A percentile compares a stretch with the other conserved stretches of the same genome.
Conservation (phyloP, 2,888 invertebrate genomes). For the Isotomurus palustris region DNA sequence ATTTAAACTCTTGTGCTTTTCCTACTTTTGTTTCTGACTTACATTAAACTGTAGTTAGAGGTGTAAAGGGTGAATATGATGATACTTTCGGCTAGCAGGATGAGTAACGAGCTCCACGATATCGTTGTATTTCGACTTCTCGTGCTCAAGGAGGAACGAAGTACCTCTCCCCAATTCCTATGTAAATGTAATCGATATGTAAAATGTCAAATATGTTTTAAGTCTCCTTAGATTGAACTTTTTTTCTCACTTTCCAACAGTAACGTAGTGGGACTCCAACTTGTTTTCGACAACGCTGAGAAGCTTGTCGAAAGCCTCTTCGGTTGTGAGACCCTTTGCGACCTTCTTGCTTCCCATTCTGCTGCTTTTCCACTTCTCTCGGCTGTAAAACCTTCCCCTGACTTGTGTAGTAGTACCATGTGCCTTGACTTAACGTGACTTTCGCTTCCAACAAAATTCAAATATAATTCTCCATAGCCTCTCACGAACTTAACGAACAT, state of each 20-base stretch:
- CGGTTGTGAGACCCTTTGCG: constrained; percentile 37
- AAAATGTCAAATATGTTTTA: background rate
- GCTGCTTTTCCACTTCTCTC: constrained; percentile 2
- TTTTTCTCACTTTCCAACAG: constrained; percentile 42
- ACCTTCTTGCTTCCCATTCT: constrained; percentile 4
- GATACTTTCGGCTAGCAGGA: constrained; percentile 51
- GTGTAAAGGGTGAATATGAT: constrained; percentile 50
- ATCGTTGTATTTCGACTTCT: constrained; percentile 61
- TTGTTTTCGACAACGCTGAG: constrained; percentile 34
- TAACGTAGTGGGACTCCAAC: constrained; percentile 26
- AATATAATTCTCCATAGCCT: background rate
- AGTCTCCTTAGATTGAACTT: background rate
- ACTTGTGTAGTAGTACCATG: background rate
- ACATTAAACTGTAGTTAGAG: constrained; percentile 46
- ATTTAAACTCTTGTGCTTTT: background rate
- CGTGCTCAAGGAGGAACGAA: constrained; percentile 41
- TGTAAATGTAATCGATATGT: too few relatives aligned
- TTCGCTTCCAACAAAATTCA: background rate
- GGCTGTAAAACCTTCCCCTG: background rate
- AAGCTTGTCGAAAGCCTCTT: constrained; percentile 43
- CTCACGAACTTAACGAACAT: too few relatives aligned
- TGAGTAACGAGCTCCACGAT: constrained; percentile 62
- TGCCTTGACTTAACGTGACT: too few relatives aligned
- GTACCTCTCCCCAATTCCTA: constrained; percentile 42
- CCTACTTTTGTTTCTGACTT: constrained; percentile 11